These are phyloP conservation scores for Choreutis nemorana DNA, from an alignment of 2,888 invertebrate species.

Conservation along the genomic window DNA sequence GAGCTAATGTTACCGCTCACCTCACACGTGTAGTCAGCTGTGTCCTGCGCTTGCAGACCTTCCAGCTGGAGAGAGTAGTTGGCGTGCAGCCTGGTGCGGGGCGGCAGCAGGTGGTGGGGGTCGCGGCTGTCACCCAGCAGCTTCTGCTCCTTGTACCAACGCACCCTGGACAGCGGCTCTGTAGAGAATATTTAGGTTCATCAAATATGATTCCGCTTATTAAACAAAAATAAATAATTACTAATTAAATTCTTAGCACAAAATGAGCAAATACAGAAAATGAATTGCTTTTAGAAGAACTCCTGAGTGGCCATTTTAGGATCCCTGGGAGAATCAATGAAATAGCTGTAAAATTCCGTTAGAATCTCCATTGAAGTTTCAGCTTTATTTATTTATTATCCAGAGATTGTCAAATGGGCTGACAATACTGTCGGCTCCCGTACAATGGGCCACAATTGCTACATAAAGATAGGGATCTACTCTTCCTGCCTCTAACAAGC, in stretches of 20 bases:
- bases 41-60: constrained; percentile 62
- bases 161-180: constrained; percentile 69
- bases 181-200: constrained; percentile 16
- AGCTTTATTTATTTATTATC: background rate
- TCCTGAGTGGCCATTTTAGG: too few species aligned
- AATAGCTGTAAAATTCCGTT: background rate
- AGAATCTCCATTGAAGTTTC: too few species aligned
- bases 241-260: constrained; percentile 1
- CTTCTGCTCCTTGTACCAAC: constrained; percentile 74
- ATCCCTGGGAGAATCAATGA: background rate
- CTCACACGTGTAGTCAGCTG: constrained; percentile 75
- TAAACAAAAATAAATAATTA: constrained; percentile 1
- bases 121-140: constrained; percentile 71
- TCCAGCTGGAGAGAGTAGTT: constrained; percentile 77
- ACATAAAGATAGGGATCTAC: constrained; percentile 43
- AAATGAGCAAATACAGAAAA: background rate
- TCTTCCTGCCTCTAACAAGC: constrained; percentile 33
- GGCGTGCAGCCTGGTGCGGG: constrained; percentile 69
- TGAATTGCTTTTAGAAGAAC: too few species aligned
- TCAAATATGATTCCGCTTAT: too few species aligned
- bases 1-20: too few species aligned
- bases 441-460: constrained; percentile 25
- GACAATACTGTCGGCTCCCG: constrained; percentile 4
- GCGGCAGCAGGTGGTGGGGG: constrained; percentile 52
- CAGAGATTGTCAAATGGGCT: constrained; percentile 1